Conservation (phyloP, 2,113 vertebrate genomes). For the Eulemur macaco region DNA sequence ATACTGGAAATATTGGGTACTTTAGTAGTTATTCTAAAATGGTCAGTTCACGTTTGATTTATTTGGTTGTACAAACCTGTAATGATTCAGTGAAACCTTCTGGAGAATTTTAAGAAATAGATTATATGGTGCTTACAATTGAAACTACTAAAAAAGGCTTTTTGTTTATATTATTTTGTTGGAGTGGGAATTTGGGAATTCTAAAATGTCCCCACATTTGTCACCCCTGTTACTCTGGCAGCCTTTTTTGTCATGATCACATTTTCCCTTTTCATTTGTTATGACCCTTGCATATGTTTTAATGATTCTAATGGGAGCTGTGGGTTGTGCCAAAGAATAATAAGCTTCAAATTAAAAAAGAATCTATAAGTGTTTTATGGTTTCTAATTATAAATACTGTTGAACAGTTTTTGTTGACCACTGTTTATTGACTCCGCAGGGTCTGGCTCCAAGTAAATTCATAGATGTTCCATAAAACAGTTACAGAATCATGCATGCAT, state of each 20-base stretch:
- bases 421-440: not conserved
- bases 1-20: not conserved
- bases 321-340: not conserved
- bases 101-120: constrained; percentile 8
- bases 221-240: not conserved
- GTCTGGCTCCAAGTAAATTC: not conserved
- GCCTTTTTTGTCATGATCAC: constrained; percentile 27
- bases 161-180: constrained; percentile 33
- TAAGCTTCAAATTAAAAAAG: constrained; percentile 34
- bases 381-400: not conserved
- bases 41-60: not conserved
- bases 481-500: not conserved
- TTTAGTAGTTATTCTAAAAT: not conserved
- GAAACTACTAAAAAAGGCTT: not conserved
- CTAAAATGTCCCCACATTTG: constrained; percentile 1
- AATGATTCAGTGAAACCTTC: not conserved
- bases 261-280: constrained; percentile 34
- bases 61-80: not conserved
- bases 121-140: not conserved
- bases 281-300: not conserved
- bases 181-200: not conserved
- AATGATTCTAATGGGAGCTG: constrained; percentile 12
- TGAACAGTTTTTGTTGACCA: constrained; percentile 9
- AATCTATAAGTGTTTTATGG: not conserved
- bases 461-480: not conserved